Base-by-base conservation (phyloP, 2,113 vertebrate genomes). In the Equus przewalskii region DNA sequence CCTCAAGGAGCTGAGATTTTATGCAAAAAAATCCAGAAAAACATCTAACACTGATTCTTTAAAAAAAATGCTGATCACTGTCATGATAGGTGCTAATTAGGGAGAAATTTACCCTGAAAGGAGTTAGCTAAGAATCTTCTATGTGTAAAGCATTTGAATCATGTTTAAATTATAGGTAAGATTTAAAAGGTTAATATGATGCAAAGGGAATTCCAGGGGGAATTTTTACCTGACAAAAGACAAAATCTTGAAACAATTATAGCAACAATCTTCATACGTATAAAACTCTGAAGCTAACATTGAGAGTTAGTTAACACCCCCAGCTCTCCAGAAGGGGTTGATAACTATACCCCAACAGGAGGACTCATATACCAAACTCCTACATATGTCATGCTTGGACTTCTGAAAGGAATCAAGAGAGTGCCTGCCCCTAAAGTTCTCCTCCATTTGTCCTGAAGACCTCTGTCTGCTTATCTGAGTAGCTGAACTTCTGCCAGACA, bases 171-270 rank as follows among this genome's bases (percentile, higher is more conserved):
- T 76, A 56, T 28, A 75, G 26, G 49, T 51, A 24, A 96, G 9
- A 3, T n/a, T 60, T 72, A 67, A 73, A 75, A 90, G 28, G 60
- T 54, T 84, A 65, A 30, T 16, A 51, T 4, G 6, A 93, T 6
- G 16, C 24, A 85, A 83, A 86, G 21, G 19, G n/a, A 96, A 89
- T 70, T 58, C 36, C 56, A 73, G 5, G 7, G 4, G 44, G 26
- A 82, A 96, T n/a, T 89, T 76, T 79, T 85, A 72, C 67, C 78
- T 54, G 14, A 46, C 96, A 93, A 93, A 19, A 78, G 65, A 85
- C 36, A 95, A 89, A 60, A 67, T 79, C 10, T 41, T 75, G 26
- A 93, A 65, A 75, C 33, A 65, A 54, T 44, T 69, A 28, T 94
- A 78, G 51, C 7, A 16, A n/a, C 13, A 5, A 24, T 72, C 67